Evolutionary conservation across 2,113 vertebrate genomes (phyloP), one percentile per base, ranked within the genome.

Genomic region (Urocitellus parryii): DNA sequence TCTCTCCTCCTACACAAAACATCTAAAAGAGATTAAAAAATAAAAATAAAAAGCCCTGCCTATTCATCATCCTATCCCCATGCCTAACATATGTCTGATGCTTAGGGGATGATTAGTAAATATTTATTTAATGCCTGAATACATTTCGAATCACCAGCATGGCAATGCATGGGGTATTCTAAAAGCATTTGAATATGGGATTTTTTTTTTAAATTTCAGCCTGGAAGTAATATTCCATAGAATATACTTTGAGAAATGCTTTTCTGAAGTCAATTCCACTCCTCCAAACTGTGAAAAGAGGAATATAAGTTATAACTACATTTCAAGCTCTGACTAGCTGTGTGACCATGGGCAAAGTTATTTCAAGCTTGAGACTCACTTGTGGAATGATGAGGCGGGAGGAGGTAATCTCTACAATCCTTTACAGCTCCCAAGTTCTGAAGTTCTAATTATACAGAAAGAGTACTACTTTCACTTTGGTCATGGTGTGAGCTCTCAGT

Each of bases 201-300:
- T 88, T 82, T 85, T 95, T 53, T 53, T 53, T 53, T 88, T 65
- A 14, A 34, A 70, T n/a, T 45, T 20, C 22, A 88, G 1, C 5
- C 68, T 87, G 56, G 70, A 94, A 96, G 53, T 90, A 95, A 84
- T 96, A 97, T 84, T 95, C 67, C 53, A 39, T 91, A 72, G 74
- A 82, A 72, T 88, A 51, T 39, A 88, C 87, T 88, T 96, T 96
- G 87, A 97, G 84, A 95, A 96, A 95, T 97, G 42, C 48, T 93
- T 96, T 97, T 81, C 80, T 84, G 56, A 97, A 94, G 95, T 96
- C 92, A 95, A 72, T 96, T 96, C 88, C 20, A 94, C 87, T 97
- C 76, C 88, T 98, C 70, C 79, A 96, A 93, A 92, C 67, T 97
- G 92, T 97, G 94, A 97, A 97, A 97, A 93, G 86, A 68, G 79